A percentile compares a stretch with the other conserved stretches of the same genome.
Conservation (phyloP, 1,140 invertebrate species). For the Odontomachus brunneus region DNA sequence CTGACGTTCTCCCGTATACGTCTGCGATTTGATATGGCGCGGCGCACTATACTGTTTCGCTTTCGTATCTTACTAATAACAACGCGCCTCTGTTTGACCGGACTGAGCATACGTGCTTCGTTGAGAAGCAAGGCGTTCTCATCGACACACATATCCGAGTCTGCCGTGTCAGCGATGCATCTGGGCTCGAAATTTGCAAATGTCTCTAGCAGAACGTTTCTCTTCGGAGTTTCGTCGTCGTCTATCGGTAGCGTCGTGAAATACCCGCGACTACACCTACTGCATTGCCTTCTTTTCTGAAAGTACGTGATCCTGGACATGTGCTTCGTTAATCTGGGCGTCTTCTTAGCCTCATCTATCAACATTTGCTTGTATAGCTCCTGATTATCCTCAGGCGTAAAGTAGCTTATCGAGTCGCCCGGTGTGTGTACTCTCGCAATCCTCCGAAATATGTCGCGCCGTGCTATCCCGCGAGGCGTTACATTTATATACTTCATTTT, state of each 20-base stretch:
- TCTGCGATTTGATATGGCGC: constrained; percentile 60
- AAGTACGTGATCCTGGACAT: constrained; percentile 66
- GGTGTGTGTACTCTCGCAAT: constrained; percentile 2
- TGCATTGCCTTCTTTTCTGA: constrained; percentile 46
- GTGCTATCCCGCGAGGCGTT: neutral
- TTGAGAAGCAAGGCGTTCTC: constrained; percentile 39
- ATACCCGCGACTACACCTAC: constrained; percentile 9
- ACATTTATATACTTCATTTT: neutral
- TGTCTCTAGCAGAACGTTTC: constrained; percentile 1
- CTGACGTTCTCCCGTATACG: neutral
- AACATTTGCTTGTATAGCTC: constrained; percentile 53
- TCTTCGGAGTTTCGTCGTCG: constrained; percentile 58
- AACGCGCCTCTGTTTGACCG: constrained; percentile 67
- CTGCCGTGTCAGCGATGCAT: constrained; percentile 3
- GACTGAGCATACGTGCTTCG: constrained; percentile 59
- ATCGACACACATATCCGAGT: constrained; percentile 22
- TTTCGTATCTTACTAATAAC: constrained; percentile 65
- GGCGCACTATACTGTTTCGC: constrained; percentile 71
- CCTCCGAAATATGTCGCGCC: neutral
- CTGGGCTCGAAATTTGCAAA: constrained; percentile 16
- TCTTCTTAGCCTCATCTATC: constrained; percentile 58
- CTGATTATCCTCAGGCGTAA: constrained; percentile 68
- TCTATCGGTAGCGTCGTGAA: constrained; percentile 17
- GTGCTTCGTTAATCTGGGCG: constrained; percentile 57
- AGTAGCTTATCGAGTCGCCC: constrained; percentile 1